Evolutionary conservation across 1,140 invertebrate species (phyloP).

Genomic region (Condylostylus longicornis): DNA sequence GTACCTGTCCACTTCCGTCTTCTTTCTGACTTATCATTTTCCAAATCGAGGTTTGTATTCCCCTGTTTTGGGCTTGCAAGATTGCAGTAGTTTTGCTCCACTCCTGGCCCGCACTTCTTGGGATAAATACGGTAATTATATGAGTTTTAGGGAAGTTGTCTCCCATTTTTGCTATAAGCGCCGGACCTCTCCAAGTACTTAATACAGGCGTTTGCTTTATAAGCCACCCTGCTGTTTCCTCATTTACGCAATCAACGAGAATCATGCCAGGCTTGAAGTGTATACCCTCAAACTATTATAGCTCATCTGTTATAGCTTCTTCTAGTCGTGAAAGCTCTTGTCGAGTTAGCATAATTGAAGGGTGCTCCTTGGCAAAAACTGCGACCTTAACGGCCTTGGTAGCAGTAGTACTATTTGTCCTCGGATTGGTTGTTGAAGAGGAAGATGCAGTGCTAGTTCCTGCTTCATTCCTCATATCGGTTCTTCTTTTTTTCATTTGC

Average conservation of each 20-base stretch:
- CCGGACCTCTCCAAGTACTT: constrained; percentile 1
- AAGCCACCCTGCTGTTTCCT: constrained; percentile 2
- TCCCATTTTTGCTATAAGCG: constrained; percentile 1
- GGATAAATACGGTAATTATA: constrained; percentile 1
- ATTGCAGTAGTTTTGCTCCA: neutral
- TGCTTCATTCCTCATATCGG: too few species aligned
- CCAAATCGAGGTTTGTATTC: constrained; percentile 2
- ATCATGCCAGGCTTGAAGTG: constrained; percentile 1
- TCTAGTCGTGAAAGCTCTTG: too few species aligned
- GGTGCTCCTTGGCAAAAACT: too few species aligned
- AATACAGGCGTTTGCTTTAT: neutral
- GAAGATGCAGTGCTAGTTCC: too few species aligned
- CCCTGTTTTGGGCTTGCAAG: constrained; percentile 3
- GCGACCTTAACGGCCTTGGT: too few species aligned
- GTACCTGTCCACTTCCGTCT: constrained; percentile 1
- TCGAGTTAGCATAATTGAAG: too few species aligned
- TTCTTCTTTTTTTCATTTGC: too few species aligned
- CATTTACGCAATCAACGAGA: constrained; percentile 2
- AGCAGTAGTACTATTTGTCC: too few species aligned
- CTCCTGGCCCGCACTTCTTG: constrained; percentile 3
- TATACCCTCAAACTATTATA: constrained; percentile 6
- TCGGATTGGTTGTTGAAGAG: too few species aligned
- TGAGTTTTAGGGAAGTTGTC: constrained; percentile 2
- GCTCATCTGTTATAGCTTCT: too few species aligned
- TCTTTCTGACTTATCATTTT: neutral